phyloP scores from a whole-genome alignment of 2,113 vertebrate species.

The Dasyprocta punctata region DNA sequence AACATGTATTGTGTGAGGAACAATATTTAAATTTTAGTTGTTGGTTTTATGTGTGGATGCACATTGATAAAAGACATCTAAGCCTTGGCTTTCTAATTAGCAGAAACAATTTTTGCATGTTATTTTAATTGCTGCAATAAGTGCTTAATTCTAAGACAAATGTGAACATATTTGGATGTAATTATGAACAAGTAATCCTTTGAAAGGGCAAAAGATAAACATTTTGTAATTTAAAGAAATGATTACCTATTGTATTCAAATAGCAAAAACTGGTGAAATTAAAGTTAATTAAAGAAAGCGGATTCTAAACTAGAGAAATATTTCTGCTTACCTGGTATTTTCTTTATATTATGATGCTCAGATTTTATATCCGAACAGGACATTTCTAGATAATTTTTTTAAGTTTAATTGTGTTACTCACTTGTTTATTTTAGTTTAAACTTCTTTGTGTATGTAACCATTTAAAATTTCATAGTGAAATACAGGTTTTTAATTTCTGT shows the following conservation, averaged over 20 bases:
- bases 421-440: background rate
- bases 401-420: background rate
- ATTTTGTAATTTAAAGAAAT: background rate
- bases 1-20: background rate
- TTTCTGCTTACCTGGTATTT: background rate
- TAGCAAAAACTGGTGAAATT: background rate
- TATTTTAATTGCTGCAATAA: conserved; percentile 62
- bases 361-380: background rate
- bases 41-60: background rate
- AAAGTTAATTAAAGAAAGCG: conserved; percentile 10
- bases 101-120: conserved; percentile 53
- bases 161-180: conserved; percentile 49
- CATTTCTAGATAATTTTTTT: background rate
- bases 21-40: conserved; percentile 19
- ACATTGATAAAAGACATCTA: background rate
- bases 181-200: conserved; percentile 27
- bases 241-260: background rate
- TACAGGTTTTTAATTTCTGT: background rate
- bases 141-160: conserved; percentile 60
- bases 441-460: background rate
- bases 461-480: background rate
- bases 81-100: conserved; percentile 61
- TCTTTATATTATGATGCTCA: background rate
- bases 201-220: conserved; percentile 8
- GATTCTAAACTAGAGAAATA: background rate